phyloP scores from a whole-genome alignment of 1,140 invertebrate species.

The Meteorus sp. region DNA sequence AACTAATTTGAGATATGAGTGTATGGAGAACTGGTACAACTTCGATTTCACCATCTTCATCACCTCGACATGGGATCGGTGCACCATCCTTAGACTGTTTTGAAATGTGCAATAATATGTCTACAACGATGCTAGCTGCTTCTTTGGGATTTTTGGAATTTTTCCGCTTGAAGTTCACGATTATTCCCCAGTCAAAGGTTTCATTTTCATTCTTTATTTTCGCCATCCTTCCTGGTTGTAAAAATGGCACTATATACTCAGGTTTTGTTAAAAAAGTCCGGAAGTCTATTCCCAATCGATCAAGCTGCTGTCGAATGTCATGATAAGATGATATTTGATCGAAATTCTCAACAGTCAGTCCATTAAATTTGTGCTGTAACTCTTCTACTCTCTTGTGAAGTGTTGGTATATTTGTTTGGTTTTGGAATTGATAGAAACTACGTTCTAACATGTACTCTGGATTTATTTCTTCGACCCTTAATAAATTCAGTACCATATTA shows the following conservation, averaged over 20 bases:
- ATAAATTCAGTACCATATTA: conserved; percentile 98
- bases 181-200: conserved; percentile 95
- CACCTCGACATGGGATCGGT: conserved; percentile 67
- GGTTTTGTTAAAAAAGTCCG: conserved; percentile 81
- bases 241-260: conserved; percentile 87
- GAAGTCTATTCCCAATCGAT: conserved; percentile 74
- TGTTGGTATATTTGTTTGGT: conserved; percentile 91
- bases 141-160: conserved; percentile 64
- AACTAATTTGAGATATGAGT: conserved; percentile 85
- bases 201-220: conserved; percentile 86
- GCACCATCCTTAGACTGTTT: conserved; percentile 62
- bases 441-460: conserved; percentile 99
- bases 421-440: conserved; percentile 99
- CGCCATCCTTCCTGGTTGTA: conserved; percentile 90
- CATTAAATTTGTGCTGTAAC: conserved; percentile 69
- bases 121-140: conserved; percentile 71
- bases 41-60: conserved; percentile 81
- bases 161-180: conserved; percentile 89
- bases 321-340: conserved; percentile 82
- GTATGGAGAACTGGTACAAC: conserved; percentile 84
- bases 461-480: conserved; percentile 98
- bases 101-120: conserved; percentile 79
- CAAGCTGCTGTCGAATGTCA: conserved; percentile 80
- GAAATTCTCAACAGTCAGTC: conserved; percentile 72
- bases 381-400: conserved; percentile 80